Conservation (phyloP, 2,888 invertebrate species). For the Fragum sueziense region DNA sequence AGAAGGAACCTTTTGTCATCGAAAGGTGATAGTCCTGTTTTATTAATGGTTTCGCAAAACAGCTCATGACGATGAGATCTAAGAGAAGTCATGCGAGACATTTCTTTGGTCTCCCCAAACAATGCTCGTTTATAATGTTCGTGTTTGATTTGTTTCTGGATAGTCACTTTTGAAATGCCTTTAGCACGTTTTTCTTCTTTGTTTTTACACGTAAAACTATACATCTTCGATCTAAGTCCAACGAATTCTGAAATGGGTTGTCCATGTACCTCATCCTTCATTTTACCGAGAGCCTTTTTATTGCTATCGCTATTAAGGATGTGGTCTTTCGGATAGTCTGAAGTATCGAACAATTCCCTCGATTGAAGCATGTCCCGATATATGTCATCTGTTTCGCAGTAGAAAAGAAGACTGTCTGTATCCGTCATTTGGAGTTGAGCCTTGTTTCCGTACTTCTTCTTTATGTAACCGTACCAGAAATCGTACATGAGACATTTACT, state of each 20-base stretch:
- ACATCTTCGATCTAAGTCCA: slow-evolving; percentile 60
- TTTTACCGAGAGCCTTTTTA: slow-evolving; percentile 74
- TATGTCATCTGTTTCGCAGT: slow-evolving; percentile 34
- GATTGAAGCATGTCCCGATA: slow-evolving; percentile 38
- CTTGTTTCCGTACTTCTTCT: slow-evolving; percentile 29
- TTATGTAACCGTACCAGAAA: slow-evolving; percentile 74
- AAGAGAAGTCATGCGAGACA: slow-evolving; percentile 47
- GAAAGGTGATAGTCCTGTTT: slow-evolving; percentile 51
- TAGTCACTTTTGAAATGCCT: slow-evolving; percentile 48
- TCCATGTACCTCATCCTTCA: slow-evolving; percentile 76
- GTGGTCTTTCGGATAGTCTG: slow-evolving; percentile 71
- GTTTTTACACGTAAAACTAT: slow-evolving; percentile 33
- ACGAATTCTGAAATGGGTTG: slow-evolving; percentile 69
- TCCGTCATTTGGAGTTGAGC: slow-evolving; percentile 56
- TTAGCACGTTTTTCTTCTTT: slow-evolving; percentile 56
- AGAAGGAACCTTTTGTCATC: slow-evolving; percentile 57
- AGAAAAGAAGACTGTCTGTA: slow-evolving; percentile 44
- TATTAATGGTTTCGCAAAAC: slow-evolving; percentile 46
- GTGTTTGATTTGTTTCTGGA: slow-evolving; percentile 53
- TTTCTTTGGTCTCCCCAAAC: slow-evolving; percentile 37
- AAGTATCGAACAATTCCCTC: slow-evolving; percentile 51
- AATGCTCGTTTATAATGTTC: slow-evolving; percentile 50
- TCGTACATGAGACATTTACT: slow-evolving; percentile 81
- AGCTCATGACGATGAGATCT: slow-evolving; percentile 52
- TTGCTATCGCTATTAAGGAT: slow-evolving; percentile 62